Percentiles rank a stretch among this genome's conserved stretches.
Conservation (phyloP, 2,888 invertebrate species). For the Julus scandinavius region DNA sequence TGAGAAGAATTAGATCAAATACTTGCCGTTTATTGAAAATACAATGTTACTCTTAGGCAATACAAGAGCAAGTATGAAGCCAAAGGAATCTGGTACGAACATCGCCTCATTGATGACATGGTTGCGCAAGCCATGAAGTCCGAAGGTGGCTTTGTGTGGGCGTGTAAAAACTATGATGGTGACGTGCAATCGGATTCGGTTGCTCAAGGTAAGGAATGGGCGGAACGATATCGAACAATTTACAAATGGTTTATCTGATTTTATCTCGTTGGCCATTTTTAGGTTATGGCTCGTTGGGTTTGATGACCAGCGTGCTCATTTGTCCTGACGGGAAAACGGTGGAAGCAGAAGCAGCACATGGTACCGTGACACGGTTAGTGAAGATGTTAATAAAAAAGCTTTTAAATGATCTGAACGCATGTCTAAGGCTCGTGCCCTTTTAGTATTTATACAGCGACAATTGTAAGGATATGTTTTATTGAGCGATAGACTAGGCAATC, state of each 20-base stretch:
- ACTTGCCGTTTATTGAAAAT: conserved; percentile 10
- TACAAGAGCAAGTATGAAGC: conserved; percentile 88
- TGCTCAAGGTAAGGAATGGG: conserved; percentile 77
- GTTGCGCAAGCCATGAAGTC: conserved; percentile 98
- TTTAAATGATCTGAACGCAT: too few species aligned
- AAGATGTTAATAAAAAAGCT: background rate
- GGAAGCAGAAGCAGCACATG: conserved; percentile 98
- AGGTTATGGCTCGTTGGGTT: conserved; percentile 84
- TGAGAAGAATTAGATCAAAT: background rate
- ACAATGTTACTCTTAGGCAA: conserved; percentile 67
- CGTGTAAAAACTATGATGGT: conserved; percentile 99
- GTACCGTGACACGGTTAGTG: conserved; percentile 82
- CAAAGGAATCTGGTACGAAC: conserved; percentile 95
- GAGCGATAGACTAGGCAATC: too few species aligned
- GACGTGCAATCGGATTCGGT: conserved; percentile 99
- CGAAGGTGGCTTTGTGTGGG: conserved; percentile 99
- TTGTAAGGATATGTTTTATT: too few species aligned
- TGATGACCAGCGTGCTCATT: conserved; percentile 97
- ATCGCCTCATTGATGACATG: conserved; percentile 98
- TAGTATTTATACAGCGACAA: too few species aligned
- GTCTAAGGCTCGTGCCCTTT: too few species aligned
- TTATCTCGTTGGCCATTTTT: conserved; percentile 25
- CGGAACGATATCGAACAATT: background rate
- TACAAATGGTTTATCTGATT: background rate
- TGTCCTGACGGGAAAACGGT: conserved; percentile 99